Conservation (phyloP, 1,140 invertebrate genomes). For the Caenorhabditis brenneri region DNA sequence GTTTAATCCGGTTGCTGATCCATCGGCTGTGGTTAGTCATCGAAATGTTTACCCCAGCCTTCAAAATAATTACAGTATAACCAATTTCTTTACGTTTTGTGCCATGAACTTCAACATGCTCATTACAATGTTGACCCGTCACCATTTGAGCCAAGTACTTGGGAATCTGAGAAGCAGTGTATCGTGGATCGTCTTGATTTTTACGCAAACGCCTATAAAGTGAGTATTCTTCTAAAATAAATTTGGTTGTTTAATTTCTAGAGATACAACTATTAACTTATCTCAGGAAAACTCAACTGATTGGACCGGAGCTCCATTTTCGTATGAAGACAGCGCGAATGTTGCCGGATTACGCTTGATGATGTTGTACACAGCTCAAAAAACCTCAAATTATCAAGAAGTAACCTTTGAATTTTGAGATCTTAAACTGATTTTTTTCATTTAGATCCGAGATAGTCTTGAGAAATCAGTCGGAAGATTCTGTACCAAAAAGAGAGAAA, state of each 20-base stretch:
- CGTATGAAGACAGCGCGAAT: conserved; percentile 15
- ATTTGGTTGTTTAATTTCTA: too few species aligned
- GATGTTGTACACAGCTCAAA: conserved; percentile 1
- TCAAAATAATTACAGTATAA: neutral
- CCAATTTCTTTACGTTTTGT: neutral
- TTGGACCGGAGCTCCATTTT: neutral
- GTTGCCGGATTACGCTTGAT: neutral
- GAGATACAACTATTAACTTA: neutral
- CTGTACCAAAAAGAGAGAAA: neutral
- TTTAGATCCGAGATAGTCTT: neutral
- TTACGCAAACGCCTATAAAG: neutral
- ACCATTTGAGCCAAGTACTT: neutral
- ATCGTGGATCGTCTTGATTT: neutral
- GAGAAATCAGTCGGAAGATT: neutral
- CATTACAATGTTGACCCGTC: conserved; percentile 1
- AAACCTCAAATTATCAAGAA: neutral
- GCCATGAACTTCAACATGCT: neutral
- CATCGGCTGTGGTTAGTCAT: neutral
- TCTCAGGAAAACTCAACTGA: neutral
- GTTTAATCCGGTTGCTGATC: conserved; percentile 9
- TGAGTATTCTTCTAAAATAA: neutral
- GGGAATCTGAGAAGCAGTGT: neutral
- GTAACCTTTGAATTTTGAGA: neutral
- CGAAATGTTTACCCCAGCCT: too few species aligned
- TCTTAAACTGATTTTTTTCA: neutral